phyloP scores from a whole-genome alignment of 2,113 vertebrate species.

The Onychorhynchus coronatus region DNA sequence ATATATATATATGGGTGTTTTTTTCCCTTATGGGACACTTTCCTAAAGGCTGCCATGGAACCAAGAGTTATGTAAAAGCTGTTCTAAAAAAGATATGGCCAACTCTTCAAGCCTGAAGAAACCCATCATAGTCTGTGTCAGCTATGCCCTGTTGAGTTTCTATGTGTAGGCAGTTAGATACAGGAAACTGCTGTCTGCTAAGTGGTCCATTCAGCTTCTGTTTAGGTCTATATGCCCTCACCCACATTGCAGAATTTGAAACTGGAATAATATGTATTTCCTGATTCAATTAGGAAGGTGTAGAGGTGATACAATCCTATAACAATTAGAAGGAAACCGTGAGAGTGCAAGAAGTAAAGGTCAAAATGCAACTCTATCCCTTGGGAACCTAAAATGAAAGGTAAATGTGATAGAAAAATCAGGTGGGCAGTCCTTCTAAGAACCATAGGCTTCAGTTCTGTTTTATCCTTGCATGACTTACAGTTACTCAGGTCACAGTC shows the following conservation, averaged over 20 bases:
- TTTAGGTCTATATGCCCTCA: not conserved
- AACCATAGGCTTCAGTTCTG: not conserved
- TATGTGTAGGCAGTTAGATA: not conserved
- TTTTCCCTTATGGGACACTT: not conserved
- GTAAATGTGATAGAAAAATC: not conserved
- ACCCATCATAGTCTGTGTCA: not conserved
- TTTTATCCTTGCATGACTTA: not conserved
- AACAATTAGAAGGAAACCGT: slow-evolving; percentile 8
- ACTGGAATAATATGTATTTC: slow-evolving; percentile 5
- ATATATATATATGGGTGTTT: not conserved
- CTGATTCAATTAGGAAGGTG: not conserved
- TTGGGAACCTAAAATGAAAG: not conserved
- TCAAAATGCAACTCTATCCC: not conserved
- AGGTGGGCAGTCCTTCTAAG: not conserved
- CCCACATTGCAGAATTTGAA: not conserved
- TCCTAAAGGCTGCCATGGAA: slow-evolving; percentile 59
- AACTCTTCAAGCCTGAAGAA: slow-evolving; percentile 52
- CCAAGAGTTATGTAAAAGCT: slow-evolving; percentile 27
- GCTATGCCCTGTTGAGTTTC: slow-evolving; percentile 51
- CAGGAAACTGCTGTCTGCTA: slow-evolving; percentile 33
- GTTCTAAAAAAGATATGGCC: slow-evolving; percentile 49
- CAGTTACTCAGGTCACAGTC: not conserved
- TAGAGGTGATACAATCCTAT: not conserved
- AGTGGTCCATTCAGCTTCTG: slow-evolving; percentile 55
- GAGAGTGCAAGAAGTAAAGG: not conserved